These are phyloP conservation scores for Bicyclus anynana DNA, from an alignment of 1,140 invertebrate species.

Conservation along the genomic window DNA sequence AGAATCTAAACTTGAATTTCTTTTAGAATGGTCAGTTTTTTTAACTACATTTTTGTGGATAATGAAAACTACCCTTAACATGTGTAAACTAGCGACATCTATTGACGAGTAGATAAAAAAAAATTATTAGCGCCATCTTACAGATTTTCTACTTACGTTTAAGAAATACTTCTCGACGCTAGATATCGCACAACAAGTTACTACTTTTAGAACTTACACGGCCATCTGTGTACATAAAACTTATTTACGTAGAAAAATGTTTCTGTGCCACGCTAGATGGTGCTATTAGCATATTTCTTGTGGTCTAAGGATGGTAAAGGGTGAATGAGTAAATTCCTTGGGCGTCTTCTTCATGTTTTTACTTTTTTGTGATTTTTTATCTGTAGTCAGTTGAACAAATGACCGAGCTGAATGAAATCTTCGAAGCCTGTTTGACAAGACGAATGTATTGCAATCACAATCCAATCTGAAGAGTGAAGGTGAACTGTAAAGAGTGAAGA, in stretches of 20 bases:
- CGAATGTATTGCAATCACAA: conserved; percentile 2
- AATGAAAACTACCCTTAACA: not conserved
- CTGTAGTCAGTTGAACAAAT: conserved; percentile 20
- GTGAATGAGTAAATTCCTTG: not conserved
- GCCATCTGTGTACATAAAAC: not conserved
- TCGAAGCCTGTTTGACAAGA: conserved; percentile 7
- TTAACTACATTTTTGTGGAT: too few relatives aligned
- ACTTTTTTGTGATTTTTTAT: conserved; percentile 10
- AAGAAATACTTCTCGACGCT: not conserved
- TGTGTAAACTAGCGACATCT: not conserved
- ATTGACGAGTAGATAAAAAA: not conserved
- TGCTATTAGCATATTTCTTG: not conserved
- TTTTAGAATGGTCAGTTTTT: too few relatives aligned
- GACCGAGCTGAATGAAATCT: conserved; percentile 18
- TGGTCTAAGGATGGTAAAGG: not conserved
- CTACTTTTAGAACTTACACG: too few relatives aligned
- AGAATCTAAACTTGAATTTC: too few relatives aligned
- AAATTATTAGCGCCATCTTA: not conserved
- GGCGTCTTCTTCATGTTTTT: conserved; percentile 8
- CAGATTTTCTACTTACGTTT: not conserved
- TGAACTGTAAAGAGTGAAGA: not conserved
- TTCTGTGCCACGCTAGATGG: conserved; percentile 7
- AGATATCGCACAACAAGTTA: not conserved
- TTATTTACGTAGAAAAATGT: too few relatives aligned
- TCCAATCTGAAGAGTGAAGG: conserved; percentile 12